Conservation (phyloP, 1,140 invertebrate genomes). For the Cherax quadricarinatus region DNA sequence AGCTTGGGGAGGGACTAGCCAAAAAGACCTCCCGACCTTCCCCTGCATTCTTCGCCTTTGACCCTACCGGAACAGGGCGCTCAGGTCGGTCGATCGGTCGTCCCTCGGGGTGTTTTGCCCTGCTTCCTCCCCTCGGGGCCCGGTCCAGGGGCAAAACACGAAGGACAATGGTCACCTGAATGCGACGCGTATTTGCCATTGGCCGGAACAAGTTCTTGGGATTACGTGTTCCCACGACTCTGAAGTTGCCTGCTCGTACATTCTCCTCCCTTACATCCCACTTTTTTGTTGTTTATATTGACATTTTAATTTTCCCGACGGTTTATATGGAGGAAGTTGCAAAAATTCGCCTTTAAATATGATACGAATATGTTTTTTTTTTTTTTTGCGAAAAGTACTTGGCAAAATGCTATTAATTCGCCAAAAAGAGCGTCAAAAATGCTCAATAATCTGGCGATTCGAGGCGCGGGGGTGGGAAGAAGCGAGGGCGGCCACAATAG, state of each 20-base stretch:
- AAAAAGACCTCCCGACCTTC: background rate
- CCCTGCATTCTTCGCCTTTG: slow-evolving; percentile 54
- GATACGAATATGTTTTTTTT: no score
- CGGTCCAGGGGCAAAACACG: slow-evolving; percentile 45
- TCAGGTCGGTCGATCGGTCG: background rate
- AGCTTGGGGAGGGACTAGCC: background rate
- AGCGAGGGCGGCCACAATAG: slow-evolving; percentile 42
- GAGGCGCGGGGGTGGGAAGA: background rate
- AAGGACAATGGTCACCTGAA: slow-evolving; percentile 69
- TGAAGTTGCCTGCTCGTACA: slow-evolving; percentile 11
- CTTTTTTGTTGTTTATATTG: background rate
- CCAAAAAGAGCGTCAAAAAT: no score
- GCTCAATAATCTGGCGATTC: background rate
- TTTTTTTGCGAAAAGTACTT: no score
- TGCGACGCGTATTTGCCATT: slow-evolving; percentile 60
- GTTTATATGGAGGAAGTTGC: background rate
- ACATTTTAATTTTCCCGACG: background rate
- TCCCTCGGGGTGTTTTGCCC: background rate
- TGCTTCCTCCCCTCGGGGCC: background rate
- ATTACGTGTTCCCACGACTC: slow-evolving; percentile 62
- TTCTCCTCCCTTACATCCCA: background rate
- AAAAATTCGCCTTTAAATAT: no score
- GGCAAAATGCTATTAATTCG: no score
- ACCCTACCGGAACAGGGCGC: slow-evolving; percentile 51
- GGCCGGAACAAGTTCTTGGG: slow-evolving; percentile 65